phyloP scores from a whole-genome alignment of 2,113 vertebrate species.

The Canis aureus region DNA sequence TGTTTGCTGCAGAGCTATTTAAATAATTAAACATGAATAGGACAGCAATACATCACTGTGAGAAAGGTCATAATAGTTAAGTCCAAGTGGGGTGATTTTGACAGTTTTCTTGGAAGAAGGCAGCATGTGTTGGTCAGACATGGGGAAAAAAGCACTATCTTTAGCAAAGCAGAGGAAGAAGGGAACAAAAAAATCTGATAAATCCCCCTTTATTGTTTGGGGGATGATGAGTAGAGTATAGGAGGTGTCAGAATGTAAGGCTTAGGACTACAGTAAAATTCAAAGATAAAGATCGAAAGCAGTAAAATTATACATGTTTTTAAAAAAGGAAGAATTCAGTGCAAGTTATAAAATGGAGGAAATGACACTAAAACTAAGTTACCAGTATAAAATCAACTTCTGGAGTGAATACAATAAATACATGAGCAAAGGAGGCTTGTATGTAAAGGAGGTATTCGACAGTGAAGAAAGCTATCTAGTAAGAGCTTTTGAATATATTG shows the following conservation, averaged over 20 bases:
- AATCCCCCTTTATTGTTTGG: not conserved
- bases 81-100: not conserved
- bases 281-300: not conserved
- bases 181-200: not conserved
- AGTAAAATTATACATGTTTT: not conserved
- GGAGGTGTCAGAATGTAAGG: not conserved
- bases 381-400: not conserved
- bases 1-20: not conserved
- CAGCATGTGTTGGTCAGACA: not conserved
- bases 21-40: not conserved
- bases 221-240: not conserved
- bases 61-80: not conserved
- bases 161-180: not conserved
- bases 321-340: not conserved
- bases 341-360: not conserved
- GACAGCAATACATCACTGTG: not conserved
- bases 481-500: not conserved
- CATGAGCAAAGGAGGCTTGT: not conserved
- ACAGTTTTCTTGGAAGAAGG: slow-evolving; percentile 11
- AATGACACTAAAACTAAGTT: not conserved
- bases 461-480: not conserved
- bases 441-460: not conserved
- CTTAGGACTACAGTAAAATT: not conserved
- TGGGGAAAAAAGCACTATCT: not conserved
- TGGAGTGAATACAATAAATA: not conserved